Evolutionary conservation across 1,140 invertebrate species (phyloP).

Genomic region (Pseudobourletiella spinata): DNA sequence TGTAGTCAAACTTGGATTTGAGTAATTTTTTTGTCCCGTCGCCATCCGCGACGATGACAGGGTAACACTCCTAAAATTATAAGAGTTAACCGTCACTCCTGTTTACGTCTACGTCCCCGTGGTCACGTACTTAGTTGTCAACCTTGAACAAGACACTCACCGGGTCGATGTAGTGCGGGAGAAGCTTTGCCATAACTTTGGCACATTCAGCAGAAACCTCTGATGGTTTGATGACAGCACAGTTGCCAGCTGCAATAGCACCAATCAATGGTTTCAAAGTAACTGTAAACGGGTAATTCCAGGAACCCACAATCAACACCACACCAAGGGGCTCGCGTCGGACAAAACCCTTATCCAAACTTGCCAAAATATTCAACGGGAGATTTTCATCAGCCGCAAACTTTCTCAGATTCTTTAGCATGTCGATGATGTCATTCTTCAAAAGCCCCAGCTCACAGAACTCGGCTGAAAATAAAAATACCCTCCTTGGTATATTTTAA

Average conservation of each 20-base stretch:
- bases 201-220: conserved; percentile 71
- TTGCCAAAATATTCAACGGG: conserved; percentile 20
- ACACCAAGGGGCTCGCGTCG: conserved; percentile 20
- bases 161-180: conserved; percentile 84
- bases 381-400: conserved; percentile 3
- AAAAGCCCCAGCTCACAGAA: conserved; percentile 25
- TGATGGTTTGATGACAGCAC: conserved; percentile 54
- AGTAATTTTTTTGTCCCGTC: conserved; percentile 75
- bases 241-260: conserved; percentile 48
- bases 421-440: conserved; percentile 13
- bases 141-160: no score
- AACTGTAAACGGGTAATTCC: conserved; percentile 24
- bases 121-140: no score
- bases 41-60: conserved; percentile 58
- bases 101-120: no score
- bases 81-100: no score
- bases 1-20: conserved; percentile 88
- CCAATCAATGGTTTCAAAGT: conserved; percentile 12
- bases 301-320: conserved; percentile 16
- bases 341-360: conserved; percentile 17
- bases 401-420: conserved; percentile 12
- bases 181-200: conserved; percentile 59
- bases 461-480: no score
- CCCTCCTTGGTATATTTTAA: no score
- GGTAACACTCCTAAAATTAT: conserved; percentile 47